Conservation (phyloP, 2,888 invertebrate genomes). For the Ormyrus pomaceus region DNA sequence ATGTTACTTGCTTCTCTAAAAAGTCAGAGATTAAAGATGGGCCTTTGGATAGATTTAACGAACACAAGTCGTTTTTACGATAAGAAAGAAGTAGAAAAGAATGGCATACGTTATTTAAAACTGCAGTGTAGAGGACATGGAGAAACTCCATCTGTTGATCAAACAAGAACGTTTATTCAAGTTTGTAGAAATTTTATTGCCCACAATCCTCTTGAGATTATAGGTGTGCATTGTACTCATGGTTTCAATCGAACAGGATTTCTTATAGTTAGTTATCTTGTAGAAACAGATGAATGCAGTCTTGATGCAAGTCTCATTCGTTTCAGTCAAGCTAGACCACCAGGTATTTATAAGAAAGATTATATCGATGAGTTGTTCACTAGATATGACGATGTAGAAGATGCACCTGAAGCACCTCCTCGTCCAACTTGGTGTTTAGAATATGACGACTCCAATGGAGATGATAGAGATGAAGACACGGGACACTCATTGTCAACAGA, state of each 20-base stretch:
- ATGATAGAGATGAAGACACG: conserved; percentile 64
- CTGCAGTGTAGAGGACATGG: conserved; percentile 94
- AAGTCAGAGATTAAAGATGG: conserved; percentile 88
- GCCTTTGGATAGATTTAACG: conserved; percentile 97
- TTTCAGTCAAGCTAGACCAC: conserved; percentile 88
- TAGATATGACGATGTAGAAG: conserved; percentile 84
- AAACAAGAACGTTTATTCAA: conserved; percentile 89
- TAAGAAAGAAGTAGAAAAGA: conserved; percentile 85
- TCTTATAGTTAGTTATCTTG: conserved; percentile 92
- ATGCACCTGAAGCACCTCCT: conserved; percentile 83
- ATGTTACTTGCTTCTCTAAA: conserved; percentile 91
- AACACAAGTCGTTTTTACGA: conserved; percentile 96
- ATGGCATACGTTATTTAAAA: conserved; percentile 86
- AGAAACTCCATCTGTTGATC: conserved; percentile 91
- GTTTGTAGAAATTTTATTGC: conserved; percentile 87
- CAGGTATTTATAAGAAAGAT: conserved; percentile 98
- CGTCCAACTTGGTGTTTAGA: conserved; percentile 93
- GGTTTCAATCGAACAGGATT: conserved; percentile 99
- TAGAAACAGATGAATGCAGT: conserved; percentile 88
- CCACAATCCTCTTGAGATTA: conserved; percentile 85
- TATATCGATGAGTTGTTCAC: conserved; percentile 94
- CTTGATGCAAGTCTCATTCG: conserved; percentile 88
- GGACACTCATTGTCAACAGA: conserved; percentile 42
- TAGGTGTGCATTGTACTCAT: conserved; percentile 95
- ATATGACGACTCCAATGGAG: conserved; percentile 66